A percentile compares a stretch with the other conserved stretches of the same genome.
phyloP scores from a whole-genome alignment of 2,797 vertebrate genomes.

The Intellagama lesueurii region DNA sequence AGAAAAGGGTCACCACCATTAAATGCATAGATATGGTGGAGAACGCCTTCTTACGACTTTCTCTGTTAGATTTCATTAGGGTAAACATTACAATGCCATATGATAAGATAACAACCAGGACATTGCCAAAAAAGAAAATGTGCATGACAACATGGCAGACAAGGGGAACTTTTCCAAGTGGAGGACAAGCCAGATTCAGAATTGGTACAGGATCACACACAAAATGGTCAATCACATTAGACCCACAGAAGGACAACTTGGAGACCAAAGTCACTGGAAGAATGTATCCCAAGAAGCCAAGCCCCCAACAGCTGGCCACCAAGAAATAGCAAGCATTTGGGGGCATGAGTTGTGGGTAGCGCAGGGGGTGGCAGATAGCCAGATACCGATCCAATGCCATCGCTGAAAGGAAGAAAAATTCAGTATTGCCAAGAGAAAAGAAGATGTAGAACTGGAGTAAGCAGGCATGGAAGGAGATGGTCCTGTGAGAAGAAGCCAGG shows the following conservation, averaged over 20 bases:
- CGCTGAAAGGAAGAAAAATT: constrained; percentile 67
- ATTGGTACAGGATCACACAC: constrained; percentile 67
- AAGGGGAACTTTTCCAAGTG: background rate
- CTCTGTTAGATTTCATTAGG: background rate
- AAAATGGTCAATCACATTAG: constrained; percentile 61
- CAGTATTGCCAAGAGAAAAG: constrained; percentile 63
- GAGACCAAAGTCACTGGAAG: constrained; percentile 54
- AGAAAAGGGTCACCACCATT: constrained; percentile 65
- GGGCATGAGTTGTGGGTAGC: constrained; percentile 29
- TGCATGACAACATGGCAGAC: constrained; percentile 52
- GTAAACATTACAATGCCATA: constrained; percentile 53
- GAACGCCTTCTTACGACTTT: constrained; percentile 60
- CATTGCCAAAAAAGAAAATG: constrained; percentile 58
- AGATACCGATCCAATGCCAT: constrained; percentile 71
- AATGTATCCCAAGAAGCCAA: constrained; percentile 66
- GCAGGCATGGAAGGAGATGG: constrained; percentile 61
- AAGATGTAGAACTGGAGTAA: constrained; percentile 71
- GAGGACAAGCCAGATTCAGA: constrained; percentile 39
- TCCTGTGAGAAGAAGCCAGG: constrained; percentile 40
- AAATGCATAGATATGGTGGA: constrained; percentile 70
- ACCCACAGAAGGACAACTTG: constrained; percentile 28
- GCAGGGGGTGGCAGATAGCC: constrained; percentile 55
- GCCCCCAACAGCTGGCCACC: constrained; percentile 61
- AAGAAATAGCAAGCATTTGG: constrained; percentile 40
- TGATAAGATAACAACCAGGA: constrained; percentile 62